A percentile compares a stretch with the other conserved stretches of the same genome.
phyloP scores from a whole-genome alignment of 2,888 invertebrate species.

The Mellilla xanthometata region DNA sequence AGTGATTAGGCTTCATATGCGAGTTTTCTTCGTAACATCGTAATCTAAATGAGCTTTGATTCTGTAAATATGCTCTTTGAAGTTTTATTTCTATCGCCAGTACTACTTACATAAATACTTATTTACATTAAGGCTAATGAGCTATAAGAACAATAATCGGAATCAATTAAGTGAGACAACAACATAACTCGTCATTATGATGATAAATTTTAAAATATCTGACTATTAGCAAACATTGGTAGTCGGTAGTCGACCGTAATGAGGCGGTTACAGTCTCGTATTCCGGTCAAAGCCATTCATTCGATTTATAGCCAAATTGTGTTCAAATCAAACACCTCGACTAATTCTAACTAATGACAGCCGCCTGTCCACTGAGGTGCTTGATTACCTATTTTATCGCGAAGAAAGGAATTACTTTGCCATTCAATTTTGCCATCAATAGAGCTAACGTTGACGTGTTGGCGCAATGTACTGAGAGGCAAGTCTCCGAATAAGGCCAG shows the following conservation, averaged over 20 bases:
- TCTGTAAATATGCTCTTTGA: conserved; percentile 24
- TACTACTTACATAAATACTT: no score
- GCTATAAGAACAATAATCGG: no score
- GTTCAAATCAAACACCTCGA: conserved; percentile 32
- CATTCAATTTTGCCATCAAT: conserved; percentile 26
- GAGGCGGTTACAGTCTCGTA: conserved; percentile 38
- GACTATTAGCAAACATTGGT: conserved; percentile 52
- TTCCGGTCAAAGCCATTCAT: conserved; percentile 43
- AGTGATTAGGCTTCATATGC: conserved; percentile 12
- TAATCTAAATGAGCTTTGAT: neutral
- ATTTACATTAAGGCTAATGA: no score
- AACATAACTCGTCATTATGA: conserved; percentile 58
- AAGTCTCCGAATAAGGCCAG: conserved; percentile 15
- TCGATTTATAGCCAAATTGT: conserved; percentile 49
- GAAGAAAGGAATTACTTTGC: conserved; percentile 25
- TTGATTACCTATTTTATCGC: conserved; percentile 31
- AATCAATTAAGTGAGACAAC: no score
- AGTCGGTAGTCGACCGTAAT: conserved; percentile 40
- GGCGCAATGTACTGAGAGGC: conserved; percentile 10
- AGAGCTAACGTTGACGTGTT: conserved; percentile 15
- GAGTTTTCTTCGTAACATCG: conserved; percentile 4
- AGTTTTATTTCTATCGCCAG: conserved; percentile 6
- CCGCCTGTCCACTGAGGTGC: conserved; percentile 33
- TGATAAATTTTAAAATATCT: conserved; percentile 52
- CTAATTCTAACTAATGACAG: conserved; percentile 45